Conservation (phyloP, 2,113 vertebrate genomes). For the Cryptotis parvus region DNA sequence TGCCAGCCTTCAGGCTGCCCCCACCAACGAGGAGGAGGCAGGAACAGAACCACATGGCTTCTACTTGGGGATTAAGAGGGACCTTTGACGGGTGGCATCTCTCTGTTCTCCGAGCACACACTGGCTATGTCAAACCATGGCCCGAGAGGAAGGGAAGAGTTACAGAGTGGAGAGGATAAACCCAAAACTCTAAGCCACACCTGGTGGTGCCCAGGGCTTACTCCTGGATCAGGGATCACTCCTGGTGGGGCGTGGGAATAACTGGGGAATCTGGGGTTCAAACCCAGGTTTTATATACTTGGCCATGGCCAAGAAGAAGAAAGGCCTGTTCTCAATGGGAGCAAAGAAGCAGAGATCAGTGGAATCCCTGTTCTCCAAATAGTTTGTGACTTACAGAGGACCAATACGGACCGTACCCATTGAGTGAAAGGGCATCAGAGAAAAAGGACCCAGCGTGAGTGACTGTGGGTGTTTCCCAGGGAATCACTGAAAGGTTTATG, state of each 20-base stretch:
- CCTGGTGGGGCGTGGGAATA: background rate
- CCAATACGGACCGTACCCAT: background rate
- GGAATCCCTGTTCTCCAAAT: background rate
- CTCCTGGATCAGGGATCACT: too few relatives aligned
- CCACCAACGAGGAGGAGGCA: background rate
- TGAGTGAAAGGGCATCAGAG: background rate
- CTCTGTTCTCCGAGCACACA: background rate
- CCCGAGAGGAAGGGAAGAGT: background rate
- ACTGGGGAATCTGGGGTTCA: background rate
- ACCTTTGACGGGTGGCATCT: background rate
- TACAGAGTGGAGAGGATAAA: background rate
- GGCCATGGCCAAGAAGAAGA: background rate
- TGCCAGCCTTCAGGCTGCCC: background rate
- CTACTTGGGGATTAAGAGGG: background rate
- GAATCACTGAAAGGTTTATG: background rate
- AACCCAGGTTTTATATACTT: background rate
- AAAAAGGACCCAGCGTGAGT: background rate
- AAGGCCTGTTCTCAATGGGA: background rate
- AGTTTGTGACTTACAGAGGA: background rate
- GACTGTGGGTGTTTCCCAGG: background rate
- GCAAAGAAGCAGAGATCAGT: conserved; percentile 5
- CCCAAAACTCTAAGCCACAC: too few relatives aligned
- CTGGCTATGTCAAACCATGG: background rate
- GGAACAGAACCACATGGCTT: background rate
- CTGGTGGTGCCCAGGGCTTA: too few relatives aligned